Conservation (phyloP, 2,113 vertebrate species). For the Calcarius ornatus region DNA sequence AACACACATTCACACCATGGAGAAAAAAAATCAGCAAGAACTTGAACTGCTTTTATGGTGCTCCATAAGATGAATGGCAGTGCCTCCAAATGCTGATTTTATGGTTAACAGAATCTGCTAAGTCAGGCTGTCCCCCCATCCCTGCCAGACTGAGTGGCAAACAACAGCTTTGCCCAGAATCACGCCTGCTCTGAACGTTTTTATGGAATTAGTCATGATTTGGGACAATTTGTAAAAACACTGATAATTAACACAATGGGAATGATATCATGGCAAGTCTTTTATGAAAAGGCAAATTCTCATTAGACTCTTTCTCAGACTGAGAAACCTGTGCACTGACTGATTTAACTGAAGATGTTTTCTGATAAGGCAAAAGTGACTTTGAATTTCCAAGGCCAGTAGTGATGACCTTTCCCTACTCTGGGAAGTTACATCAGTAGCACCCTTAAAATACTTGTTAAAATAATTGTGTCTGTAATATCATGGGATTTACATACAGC, state of each 20-base stretch:
- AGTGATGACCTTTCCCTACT: not conserved
- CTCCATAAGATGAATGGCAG: accelerated
- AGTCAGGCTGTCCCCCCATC: not conserved
- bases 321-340: accelerated
- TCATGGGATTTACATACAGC: accelerated
- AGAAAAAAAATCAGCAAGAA: not conserved
- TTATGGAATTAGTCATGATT: not conserved
- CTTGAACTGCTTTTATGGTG: not conserved
- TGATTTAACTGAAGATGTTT: not conserved
- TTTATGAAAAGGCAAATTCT: not conserved
- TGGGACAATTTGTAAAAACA: not conserved
- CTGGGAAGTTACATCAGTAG: not conserved
- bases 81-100: not conserved
- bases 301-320: not conserved
- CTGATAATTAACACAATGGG: not conserved
- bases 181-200: not conserved
- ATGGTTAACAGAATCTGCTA: not conserved
- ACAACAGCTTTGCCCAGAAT: not conserved
- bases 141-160: not conserved
- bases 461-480: not conserved
- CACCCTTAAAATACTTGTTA: not conserved
- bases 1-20: not conserved
- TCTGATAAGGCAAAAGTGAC: not conserved
- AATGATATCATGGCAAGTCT: not conserved
- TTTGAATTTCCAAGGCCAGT: not conserved